Conservation (phyloP, 2,888 invertebrate genomes). For the Ectemnius continuus region DNA sequence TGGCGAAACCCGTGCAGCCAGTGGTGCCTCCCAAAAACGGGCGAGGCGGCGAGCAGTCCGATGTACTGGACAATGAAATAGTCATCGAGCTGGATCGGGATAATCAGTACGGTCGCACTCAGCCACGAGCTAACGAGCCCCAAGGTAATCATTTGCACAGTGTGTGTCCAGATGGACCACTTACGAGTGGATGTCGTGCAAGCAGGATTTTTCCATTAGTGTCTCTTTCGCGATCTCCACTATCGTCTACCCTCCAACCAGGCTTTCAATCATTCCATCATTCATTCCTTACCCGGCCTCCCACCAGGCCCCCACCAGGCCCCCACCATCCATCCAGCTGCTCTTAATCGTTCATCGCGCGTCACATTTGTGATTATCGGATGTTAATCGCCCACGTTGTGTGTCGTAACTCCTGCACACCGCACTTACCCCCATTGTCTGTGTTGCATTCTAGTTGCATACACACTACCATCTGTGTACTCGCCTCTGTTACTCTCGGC, state of each 20-base stretch:
- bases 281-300: background rate
- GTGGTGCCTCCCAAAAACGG: conserved; percentile 78
- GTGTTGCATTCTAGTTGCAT: conserved; percentile 28
- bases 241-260: background rate
- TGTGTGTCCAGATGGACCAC: conserved; percentile 41
- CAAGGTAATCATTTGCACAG: conserved; percentile 73
- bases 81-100: conserved; percentile 83
- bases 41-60: conserved; percentile 79
- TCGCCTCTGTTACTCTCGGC: conserved; percentile 12
- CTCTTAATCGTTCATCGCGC: conserved; percentile 22
- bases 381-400: conserved; percentile 22
- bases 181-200: conserved; percentile 25
- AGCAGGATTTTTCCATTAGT: conserved; percentile 31
- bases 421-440: conserved; percentile 38
- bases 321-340: conserved; percentile 19
- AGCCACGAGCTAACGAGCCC: conserved; percentile 77
- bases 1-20: conserved; percentile 76
- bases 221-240: background rate
- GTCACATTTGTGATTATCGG: conserved; percentile 24
- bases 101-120: conserved; percentile 82
- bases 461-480: conserved; percentile 23
- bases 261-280: conserved; percentile 13
- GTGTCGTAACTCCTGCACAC: conserved; percentile 44
- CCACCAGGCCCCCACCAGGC: background rate
- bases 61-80: conserved; percentile 83